phyloP scores from a whole-genome alignment of 2,113 vertebrate genomes.

The Vulpes vulpes region DNA sequence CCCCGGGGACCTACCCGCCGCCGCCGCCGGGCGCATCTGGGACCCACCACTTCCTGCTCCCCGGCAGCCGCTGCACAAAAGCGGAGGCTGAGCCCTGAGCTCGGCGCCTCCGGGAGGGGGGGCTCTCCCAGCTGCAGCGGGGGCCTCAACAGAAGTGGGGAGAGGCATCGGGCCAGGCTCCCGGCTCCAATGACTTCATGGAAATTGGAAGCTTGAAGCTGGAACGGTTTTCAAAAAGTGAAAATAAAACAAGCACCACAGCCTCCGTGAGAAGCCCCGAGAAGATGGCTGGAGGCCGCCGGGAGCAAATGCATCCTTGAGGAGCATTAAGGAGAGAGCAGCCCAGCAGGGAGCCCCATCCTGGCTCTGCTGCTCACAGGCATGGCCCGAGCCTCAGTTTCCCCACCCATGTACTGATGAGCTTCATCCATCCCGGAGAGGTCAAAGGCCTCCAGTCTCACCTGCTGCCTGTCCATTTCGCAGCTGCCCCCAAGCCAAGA shows the following conservation, averaged over 20 bases:
- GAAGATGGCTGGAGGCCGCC: neutral
- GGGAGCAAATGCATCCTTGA: neutral
- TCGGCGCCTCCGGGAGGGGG: neutral
- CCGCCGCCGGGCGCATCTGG: neutral
- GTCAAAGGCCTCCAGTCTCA: neutral
- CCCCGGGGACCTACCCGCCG: too few species aligned
- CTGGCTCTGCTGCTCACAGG: neutral
- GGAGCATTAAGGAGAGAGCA: neutral
- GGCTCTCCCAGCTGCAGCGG: neutral
- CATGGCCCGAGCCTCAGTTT: neutral
- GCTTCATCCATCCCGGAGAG: neutral
- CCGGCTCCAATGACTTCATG: constrained; percentile 66
- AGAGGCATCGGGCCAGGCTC: constrained; percentile 25
- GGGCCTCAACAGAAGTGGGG: neutral
- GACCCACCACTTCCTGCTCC: constrained; percentile 78
- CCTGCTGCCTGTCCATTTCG: neutral
- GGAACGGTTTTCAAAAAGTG: constrained; percentile 56
- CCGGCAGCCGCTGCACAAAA: neutral
- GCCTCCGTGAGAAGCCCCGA: constrained; percentile 40
- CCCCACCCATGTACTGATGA: neutral
- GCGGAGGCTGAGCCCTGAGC: neutral
- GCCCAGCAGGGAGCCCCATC: neutral
- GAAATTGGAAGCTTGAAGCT: constrained; percentile 76
- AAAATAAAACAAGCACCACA: constrained; percentile 62
- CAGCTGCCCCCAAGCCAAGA: neutral